Evolutionary conservation across 1,140 invertebrate genomes (phyloP).

Genomic region (Anthonomus grandis): DNA sequence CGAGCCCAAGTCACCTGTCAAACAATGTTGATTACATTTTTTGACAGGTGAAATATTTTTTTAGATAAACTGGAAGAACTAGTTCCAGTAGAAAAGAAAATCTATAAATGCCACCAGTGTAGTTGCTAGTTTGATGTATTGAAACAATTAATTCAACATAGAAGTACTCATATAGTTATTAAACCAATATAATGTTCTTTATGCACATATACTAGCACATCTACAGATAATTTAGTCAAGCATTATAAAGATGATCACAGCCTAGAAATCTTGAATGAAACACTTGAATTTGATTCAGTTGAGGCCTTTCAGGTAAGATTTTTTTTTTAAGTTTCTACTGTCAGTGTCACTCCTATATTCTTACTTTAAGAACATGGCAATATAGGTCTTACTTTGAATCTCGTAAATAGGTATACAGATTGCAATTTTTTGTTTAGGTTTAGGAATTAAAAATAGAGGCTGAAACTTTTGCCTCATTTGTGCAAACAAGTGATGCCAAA

Average conservation of each 20-base stretch:
- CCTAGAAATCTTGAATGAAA: neutral
- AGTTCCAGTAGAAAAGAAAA: neutral
- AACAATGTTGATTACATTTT: too few relatives aligned
- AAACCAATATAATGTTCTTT: neutral
- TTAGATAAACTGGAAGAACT: slow-evolving; percentile 10
- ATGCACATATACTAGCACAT: neutral
- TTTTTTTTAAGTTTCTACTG: neutral
- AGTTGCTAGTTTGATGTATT: slow-evolving; percentile 2
- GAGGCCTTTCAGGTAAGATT: slow-evolving; percentile 3
- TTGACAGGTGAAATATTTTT: neutral
- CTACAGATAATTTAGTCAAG: neutral
- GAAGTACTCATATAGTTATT: neutral
- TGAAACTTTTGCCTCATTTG: slow-evolving; percentile 14
- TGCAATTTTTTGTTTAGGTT: too few relatives aligned
- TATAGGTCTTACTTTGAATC: too few relatives aligned
- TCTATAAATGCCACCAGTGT: neutral
- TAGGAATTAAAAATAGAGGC: slow-evolving; percentile 6
- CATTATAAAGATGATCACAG: neutral
- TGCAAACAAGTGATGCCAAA: slow-evolving; percentile 10
- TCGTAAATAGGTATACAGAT: too few relatives aligned
- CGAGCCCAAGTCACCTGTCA: too few relatives aligned
- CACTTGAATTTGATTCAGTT: neutral
- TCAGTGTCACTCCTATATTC: too few relatives aligned
- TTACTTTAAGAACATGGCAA: too few relatives aligned
- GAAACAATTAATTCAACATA: slow-evolving; percentile 3